These are phyloP conservation scores for Noctua pronuba DNA, from an alignment of 2,888 invertebrate species.

Conservation along the genomic window DNA sequence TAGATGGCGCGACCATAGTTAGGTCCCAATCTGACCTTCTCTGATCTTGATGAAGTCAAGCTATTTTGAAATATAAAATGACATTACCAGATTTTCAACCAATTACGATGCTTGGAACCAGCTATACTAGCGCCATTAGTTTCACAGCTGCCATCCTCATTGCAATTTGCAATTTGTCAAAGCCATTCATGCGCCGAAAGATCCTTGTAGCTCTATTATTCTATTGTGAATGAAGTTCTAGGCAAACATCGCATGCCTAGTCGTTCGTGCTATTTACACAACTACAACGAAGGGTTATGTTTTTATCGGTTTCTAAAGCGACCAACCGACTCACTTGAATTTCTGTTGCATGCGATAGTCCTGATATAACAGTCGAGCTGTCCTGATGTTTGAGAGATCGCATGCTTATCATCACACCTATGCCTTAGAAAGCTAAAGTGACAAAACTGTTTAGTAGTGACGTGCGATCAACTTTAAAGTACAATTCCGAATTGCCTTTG, in stretches of 20 bases:
- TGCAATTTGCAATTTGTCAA: not conserved
- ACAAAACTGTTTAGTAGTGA: not conserved
- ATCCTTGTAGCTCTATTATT: not conserved
- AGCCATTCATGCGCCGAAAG: not conserved
- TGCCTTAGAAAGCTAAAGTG: not conserved
- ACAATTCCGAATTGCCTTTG: no score
- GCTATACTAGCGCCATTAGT: not conserved
- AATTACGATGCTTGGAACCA: not conserved
- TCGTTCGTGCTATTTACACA: not conserved
- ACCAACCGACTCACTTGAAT: not conserved
- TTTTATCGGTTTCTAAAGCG: not conserved
- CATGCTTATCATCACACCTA: not conserved
- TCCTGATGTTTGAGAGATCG: not conserved
- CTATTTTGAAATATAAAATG: not conserved
- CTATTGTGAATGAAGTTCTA: not conserved
- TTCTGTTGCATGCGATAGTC: not conserved
- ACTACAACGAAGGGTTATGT: not conserved
- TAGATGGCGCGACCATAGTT: not conserved
- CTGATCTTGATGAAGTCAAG: not conserved
- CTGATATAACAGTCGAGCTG: not conserved
- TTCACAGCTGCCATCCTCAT: not conserved
- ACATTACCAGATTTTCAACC: not conserved
- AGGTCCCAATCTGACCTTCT: not conserved
- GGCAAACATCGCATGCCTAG: not conserved
- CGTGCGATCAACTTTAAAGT: no score